Evolutionary conservation across 2,113 vertebrate genomes (phyloP), one percentile per base, ranked within the genome.

Genomic region (Grammomys dolichurus): DNA sequence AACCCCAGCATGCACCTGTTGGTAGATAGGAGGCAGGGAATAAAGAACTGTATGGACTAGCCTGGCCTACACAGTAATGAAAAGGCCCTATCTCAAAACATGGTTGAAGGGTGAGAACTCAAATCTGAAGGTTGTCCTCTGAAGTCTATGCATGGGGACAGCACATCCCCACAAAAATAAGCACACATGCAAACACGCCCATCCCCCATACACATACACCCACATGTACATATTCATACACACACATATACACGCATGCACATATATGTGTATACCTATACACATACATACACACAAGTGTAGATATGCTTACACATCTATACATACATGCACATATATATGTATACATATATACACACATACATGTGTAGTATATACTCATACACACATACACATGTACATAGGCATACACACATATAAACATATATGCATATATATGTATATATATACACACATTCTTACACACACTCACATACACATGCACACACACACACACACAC

Each of bases 291-390:
- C 31, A 69, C 36, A 72, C 16, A n/a, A n/a, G 3, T n/a, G 3
- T n/a, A 8, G 17, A 72, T 31, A 19, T 4, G 1, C 19, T 54
- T 16, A 36, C 31, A 20, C 3, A 78, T 8, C 33, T 19, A 17
- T 31, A 33, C 26, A 77, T 7, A 51, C 16, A 10, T 19, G 8
- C 3, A 33, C 8, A 78, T 19, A 9, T 33, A 19, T 31, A 31
- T 46, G 2, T 6, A 46, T 14, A 43, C 1, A 24, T 11, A 12
- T 43, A 75, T 2, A 43, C 2, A 46, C 0, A 13, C 5, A 36
- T 10, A 43, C 1, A 75, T 4, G 6, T 22, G 3, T 6, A 7
- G 46, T 28, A 31, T 13, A 12, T 16, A 56, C 5, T 1, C 33
- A 14, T 33, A 8, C 0, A 70, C 17, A 51, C 7, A 51, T 13